Evolutionary conservation across 2,797 vertebrate species (phyloP).

Genomic region (Cyprinella venusta): DNA sequence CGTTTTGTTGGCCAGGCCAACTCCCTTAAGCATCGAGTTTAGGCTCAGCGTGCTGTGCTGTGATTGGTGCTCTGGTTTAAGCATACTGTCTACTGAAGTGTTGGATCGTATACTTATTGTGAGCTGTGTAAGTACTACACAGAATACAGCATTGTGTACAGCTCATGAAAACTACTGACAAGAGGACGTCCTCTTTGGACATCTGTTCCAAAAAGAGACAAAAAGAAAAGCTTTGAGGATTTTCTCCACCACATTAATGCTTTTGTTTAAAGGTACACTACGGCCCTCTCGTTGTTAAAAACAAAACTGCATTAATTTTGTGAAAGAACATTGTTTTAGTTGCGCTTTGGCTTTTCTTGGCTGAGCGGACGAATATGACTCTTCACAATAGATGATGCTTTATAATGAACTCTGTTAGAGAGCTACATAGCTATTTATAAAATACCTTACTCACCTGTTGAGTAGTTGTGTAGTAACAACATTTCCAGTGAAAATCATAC

Average conservation of each 20-base stretch:
- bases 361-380: not conserved
- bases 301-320: not conserved
- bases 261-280: not conserved
- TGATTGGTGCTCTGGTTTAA: not conserved
- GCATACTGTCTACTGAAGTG: not conserved
- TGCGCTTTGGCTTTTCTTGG: not conserved
- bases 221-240: not conserved
- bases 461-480: no score
- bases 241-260: not conserved
- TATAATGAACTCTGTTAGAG: no score
- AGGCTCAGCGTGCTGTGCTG: not conserved
- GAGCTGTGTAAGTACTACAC: not conserved
- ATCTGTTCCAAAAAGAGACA: not conserved
- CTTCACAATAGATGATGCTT: not conserved
- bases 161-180: not conserved
- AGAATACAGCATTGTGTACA: not conserved
- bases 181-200: not conserved
- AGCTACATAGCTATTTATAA: no score
- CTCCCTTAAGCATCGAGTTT: not conserved
- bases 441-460: no score
- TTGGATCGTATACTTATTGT: not conserved
- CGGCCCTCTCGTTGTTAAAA: not conserved
- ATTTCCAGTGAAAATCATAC: no score
- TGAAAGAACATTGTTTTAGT: not conserved
- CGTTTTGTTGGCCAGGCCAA: not conserved